These are phyloP conservation scores for Ceratosolen fusciceps DNA, from an alignment of 1,140 invertebrate genomes.

Conservation along the genomic window DNA sequence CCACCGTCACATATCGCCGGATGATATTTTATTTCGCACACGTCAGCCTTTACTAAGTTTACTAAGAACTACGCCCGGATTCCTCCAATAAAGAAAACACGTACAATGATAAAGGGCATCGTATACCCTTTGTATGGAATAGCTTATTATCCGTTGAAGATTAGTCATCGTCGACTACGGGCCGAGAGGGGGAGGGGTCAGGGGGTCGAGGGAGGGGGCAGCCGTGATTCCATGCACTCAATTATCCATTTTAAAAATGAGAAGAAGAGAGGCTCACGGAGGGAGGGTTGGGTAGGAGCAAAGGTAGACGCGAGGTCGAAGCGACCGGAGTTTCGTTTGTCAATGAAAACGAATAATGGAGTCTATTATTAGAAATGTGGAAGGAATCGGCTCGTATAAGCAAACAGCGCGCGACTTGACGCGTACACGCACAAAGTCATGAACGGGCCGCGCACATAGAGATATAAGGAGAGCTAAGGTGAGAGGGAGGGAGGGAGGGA, in stretches of 20 bases:
- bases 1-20: too few relatives aligned
- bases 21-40: background rate
- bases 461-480: background rate
- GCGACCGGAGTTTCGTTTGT: background rate
- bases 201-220: too few relatives aligned
- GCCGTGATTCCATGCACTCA: too few relatives aligned
- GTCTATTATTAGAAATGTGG: background rate
- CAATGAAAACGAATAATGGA: background rate
- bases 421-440: background rate
- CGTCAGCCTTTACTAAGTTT: background rate
- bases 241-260: too few relatives aligned
- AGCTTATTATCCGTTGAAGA: background rate
- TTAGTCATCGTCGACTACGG: background rate
- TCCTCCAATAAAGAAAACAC: background rate
- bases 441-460: background rate
- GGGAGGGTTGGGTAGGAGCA: too few relatives aligned
- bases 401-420: background rate
- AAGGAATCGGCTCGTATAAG: background rate
- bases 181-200: too few relatives aligned
- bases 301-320: too few relatives aligned
- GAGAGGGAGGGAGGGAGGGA: constrained; percentile 8
- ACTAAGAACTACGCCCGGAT: background rate
- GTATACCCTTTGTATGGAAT: background rate
- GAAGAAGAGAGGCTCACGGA: background rate
- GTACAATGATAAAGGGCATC: constrained; percentile 1